Evolutionary conservation across 2,888 invertebrate species (phyloP).

Genomic region (Lasioglossum villosulum): DNA sequence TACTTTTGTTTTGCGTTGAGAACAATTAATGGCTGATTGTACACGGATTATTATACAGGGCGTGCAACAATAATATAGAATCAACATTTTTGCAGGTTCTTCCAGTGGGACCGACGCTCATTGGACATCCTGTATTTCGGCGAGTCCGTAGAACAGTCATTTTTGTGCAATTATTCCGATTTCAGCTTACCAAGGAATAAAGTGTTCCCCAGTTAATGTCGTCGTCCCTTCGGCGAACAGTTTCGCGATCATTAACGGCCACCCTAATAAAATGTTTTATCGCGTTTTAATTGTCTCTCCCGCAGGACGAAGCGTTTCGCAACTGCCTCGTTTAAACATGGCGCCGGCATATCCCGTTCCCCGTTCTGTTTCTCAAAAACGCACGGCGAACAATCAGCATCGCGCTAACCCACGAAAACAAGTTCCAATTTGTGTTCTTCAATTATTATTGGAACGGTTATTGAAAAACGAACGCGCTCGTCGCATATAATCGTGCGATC

Average conservation of each 20-base stretch:
- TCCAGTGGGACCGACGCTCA: background rate
- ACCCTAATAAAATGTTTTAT: conserved; percentile 24
- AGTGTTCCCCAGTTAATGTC: background rate
- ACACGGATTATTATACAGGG: background rate
- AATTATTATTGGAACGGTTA: background rate
- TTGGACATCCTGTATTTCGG: background rate
- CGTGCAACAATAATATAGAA: background rate
- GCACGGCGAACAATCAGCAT: background rate
- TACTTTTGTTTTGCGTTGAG: background rate
- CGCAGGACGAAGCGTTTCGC: conserved; percentile 8
- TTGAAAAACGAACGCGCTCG: background rate
- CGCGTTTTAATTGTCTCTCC: conserved; percentile 30
- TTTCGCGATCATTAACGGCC: conserved; percentile 18
- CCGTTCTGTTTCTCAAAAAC: background rate
- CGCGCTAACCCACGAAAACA: background rate
- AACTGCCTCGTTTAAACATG: conserved; percentile 4
- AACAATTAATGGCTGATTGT: background rate
- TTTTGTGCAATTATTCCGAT: conserved; percentile 8
- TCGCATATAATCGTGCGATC: background rate
- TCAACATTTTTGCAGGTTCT: background rate
- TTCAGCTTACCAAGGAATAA: background rate
- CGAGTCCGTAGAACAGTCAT: background rate
- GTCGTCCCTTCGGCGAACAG: background rate
- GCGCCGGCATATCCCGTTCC: background rate
- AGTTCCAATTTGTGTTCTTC: background rate